phyloP scores from a whole-genome alignment of 1,140 invertebrate genomes.

The Arctopsyche grandis region DNA sequence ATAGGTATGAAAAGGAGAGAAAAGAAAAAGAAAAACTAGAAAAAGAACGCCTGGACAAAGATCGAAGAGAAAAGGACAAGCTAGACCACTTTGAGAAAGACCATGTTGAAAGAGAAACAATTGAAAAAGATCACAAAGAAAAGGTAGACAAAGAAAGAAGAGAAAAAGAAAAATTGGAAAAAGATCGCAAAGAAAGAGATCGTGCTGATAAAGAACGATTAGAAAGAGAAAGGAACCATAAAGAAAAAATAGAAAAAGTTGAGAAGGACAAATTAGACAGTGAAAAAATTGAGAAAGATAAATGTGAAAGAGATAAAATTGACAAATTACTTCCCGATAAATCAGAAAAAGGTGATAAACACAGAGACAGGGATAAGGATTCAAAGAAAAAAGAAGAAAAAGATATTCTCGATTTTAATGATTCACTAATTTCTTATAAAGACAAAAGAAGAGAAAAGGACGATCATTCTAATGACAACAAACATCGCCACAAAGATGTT shows the following conservation, averaged over 20 bases:
- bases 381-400: conserved; percentile 48
- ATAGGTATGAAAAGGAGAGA: conserved; percentile 49
- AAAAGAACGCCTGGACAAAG: conserved; percentile 56
- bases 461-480: conserved; percentile 47
- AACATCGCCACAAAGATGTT: conserved; percentile 48
- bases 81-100: conserved; percentile 43
- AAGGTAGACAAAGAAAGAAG: conserved; percentile 57
- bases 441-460: conserved; percentile 52
- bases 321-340: conserved; percentile 47
- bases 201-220: conserved; percentile 58
- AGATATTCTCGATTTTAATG: conserved; percentile 37
- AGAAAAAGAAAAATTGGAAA: conserved; percentile 57
- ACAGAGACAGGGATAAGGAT: conserved; percentile 51
- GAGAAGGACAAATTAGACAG: conserved; percentile 65
- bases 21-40: conserved; percentile 49
- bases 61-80: conserved; percentile 58
- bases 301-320: conserved; percentile 59
- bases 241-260: conserved; percentile 45
- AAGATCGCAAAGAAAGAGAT: conserved; percentile 59
- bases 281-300: conserved; percentile 62
- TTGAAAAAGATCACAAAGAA: conserved; percentile 52
- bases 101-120: conserved; percentile 53
- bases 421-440: conserved; percentile 39
- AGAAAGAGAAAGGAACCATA: conserved; percentile 55
- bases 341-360: conserved; percentile 50